Conservation (phyloP, 2,113 vertebrate species). For the Chaenocephalus aceratus region DNA sequence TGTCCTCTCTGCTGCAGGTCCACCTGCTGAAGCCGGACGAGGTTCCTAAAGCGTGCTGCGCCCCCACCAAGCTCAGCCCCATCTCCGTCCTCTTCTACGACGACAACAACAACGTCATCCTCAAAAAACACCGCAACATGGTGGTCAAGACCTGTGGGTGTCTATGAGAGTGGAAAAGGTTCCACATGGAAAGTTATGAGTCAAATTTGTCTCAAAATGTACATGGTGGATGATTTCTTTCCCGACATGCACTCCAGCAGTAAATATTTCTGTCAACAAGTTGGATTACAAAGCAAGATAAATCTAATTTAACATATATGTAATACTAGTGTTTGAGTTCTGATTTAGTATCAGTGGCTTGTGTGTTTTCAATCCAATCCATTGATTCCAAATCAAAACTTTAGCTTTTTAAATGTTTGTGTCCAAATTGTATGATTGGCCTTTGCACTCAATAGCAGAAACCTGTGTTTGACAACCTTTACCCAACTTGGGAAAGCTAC, state of each 20-base stretch:
- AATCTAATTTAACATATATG: background rate
- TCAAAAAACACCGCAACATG: conserved; percentile 97
- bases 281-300: background rate
- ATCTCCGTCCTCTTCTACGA: conserved; percentile 96
- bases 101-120: conserved; percentile 97
- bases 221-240: background rate
- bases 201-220: background rate
- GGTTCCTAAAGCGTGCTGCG: conserved; percentile 94
- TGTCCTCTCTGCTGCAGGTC: conserved; percentile 79
- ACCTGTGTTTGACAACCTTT: no score
- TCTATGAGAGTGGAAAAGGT: conserved; percentile 79
- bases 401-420: background rate
- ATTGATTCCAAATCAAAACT: background rate
- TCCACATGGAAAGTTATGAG: background rate
- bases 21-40: conserved; percentile 94
- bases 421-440: background rate
- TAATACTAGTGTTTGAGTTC: no score
- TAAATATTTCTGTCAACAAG: background rate
- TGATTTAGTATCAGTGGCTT: background rate
- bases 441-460: background rate
- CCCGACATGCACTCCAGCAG: background rate
- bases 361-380: background rate
- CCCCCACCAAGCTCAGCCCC: conserved; percentile 94
- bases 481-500: no score
- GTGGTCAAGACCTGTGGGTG: conserved; percentile 97